Evolutionary conservation across 2,888 invertebrate genomes (phyloP), one percentile per base, ranked within the genome.

Genomic region (Rutpela maculata): DNA sequence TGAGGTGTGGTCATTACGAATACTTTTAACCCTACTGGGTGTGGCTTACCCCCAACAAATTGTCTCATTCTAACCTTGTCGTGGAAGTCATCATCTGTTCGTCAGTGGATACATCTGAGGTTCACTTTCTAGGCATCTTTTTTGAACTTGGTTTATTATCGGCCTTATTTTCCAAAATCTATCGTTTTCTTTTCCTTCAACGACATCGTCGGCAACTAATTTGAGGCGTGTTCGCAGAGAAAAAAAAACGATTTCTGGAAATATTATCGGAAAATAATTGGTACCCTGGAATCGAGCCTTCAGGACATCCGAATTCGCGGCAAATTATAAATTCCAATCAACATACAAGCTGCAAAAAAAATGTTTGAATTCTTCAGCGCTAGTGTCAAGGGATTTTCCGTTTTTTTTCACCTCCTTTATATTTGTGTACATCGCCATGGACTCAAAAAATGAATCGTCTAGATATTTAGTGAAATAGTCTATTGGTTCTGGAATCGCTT

Each of bases 1-100:
- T 56, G n/a, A 56, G 56, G 56, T 17, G 56, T 56, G 17, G 56
- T n/a, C 56, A 56, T 56, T 17, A 56, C 15, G n/a, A 56, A 56
- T 5, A 17, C 18, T 18, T 56, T n/a, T 56, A 56, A 56, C 17
- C 85, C 80, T 76, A 81, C 81, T 15, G 84, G 84, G 71, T 80
- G 78, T 22, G 80, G 81, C 56, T 81, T 83, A 31, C 76, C 77
- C 63, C 78, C 65, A 17, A 80, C 68, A 67, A 75, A 80, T 74
- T 82, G 79, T 69, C 77, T 70, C 76, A 79, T 80, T 78, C 60
- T 19, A 72, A 74, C 77, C 76, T 83, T 55, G 62, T 82, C 84
- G 50, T 78, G 80, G 78, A 83, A 84, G 17, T 83, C 82, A 65
- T 82, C 75, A 85, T 85, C 69, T 85, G 83, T 76, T 84, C 82